phyloP scores from a whole-genome alignment of 2,113 vertebrate species.

The crab-eating macaque (Macaca fascicularis) region DNA sequence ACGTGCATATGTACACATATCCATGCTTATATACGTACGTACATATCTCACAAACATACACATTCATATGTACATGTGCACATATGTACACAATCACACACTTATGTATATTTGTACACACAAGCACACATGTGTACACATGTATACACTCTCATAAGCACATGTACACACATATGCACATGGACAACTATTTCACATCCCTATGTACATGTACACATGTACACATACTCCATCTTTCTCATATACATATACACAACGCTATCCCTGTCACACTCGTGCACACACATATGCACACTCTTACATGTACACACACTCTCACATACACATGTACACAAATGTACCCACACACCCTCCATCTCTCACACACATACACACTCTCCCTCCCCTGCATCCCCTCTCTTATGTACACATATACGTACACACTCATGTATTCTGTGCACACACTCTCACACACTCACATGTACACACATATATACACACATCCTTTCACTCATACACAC shows the following conservation, averaged over 20 bases:
- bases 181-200: background rate
- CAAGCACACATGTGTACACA: too few relatives aligned
- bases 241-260: too few relatives aligned
- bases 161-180: background rate
- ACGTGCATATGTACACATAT: too few relatives aligned
- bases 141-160: background rate
- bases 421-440: background rate
- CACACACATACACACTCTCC: background rate
- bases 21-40: too few relatives aligned
- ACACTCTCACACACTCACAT: background rate
- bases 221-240: background rate
- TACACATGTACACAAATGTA: background rate
- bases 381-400: background rate
- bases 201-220: background rate
- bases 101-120: background rate
- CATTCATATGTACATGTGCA: background rate
- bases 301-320: background rate
- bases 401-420: background rate
- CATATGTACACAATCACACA: background rate
- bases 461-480: too few relatives aligned
- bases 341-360: background rate
- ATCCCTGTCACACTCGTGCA: background rate
- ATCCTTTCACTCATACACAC: background rate
- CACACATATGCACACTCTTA: background rate
- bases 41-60: too few relatives aligned